Percentiles rank a stretch among this genome's conserved stretches.
Evolutionary conservation across 2,797 vertebrate genomes (phyloP).

Genomic region (Okamejei kenojei): DNA sequence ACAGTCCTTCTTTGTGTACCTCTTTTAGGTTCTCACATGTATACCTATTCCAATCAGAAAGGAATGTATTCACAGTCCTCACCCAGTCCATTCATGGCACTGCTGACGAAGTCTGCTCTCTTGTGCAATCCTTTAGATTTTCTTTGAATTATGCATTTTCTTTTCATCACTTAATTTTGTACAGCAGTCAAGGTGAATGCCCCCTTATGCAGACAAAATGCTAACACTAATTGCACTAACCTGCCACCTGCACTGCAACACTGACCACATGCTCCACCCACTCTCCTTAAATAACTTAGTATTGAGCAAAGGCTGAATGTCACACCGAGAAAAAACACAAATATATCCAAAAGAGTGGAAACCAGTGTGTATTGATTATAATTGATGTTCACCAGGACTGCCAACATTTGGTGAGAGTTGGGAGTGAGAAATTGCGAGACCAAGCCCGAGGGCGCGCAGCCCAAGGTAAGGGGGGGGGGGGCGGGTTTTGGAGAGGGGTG

Average conservation of each 20-base stretch:
- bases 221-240: neutral
- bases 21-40: neutral
- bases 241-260: neutral
- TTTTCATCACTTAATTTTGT: neutral
- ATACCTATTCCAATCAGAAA: neutral
- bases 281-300: neutral
- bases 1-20: neutral
- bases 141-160: neutral
- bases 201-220: neutral
- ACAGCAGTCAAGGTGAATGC: neutral
- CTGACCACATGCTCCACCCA: neutral
- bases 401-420: no score
- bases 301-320: neutral
- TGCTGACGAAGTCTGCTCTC: neutral
- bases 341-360: neutral
- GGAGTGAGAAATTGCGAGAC: no score
- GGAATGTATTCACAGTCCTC: neutral
- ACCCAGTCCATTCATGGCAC: neutral
- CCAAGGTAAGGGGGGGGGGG: no score
- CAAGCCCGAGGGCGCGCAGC: no score
- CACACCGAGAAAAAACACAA: neutral
- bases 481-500: no score
- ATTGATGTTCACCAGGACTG: neutral
- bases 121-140: neutral
- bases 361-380: neutral